Percentiles rank a stretch among this genome's conserved stretches.
Conservation (phyloP, 2,113 vertebrate genomes). For the Erythrocercus mccallii region DNA sequence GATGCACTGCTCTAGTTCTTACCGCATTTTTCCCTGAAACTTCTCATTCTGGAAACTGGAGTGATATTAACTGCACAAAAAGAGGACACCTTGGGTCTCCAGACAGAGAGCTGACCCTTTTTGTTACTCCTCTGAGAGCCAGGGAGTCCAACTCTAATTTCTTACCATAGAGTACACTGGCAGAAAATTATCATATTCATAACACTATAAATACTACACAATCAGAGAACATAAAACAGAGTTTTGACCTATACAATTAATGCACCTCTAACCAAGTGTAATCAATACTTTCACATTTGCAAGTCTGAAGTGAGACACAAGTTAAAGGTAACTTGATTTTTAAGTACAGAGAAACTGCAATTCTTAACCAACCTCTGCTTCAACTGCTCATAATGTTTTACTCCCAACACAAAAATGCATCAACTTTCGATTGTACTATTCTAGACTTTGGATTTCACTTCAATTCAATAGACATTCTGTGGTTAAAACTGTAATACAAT, state of each 20-base stretch:
- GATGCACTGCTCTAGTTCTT: not conserved
- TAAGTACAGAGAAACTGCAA: not conserved
- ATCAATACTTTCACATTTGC: not conserved
- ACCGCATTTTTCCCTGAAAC: not conserved
- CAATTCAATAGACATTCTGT: not conserved
- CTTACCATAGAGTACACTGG: not conserved
- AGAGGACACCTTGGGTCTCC: not conserved
- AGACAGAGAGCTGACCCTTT: not conserved
- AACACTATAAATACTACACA: not conserved
- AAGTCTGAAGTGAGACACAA: not conserved
- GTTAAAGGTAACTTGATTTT: not conserved
- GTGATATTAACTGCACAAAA: not conserved
- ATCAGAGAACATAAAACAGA: not conserved
- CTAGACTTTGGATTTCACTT: not conserved
- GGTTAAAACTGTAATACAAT: not conserved
- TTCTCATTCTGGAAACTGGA: not conserved
- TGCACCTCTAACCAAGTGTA: not conserved
- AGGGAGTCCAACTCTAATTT: not conserved
- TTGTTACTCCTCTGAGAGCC: not conserved
- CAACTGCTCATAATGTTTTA: not conserved
- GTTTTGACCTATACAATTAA: not conserved
- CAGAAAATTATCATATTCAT: not conserved
- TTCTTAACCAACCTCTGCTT: not conserved
- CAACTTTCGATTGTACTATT: not conserved
- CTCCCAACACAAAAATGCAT: not conserved